phyloP scores from a whole-genome alignment of 1,140 invertebrate genomes.

The Papilio dardanus region DNA sequence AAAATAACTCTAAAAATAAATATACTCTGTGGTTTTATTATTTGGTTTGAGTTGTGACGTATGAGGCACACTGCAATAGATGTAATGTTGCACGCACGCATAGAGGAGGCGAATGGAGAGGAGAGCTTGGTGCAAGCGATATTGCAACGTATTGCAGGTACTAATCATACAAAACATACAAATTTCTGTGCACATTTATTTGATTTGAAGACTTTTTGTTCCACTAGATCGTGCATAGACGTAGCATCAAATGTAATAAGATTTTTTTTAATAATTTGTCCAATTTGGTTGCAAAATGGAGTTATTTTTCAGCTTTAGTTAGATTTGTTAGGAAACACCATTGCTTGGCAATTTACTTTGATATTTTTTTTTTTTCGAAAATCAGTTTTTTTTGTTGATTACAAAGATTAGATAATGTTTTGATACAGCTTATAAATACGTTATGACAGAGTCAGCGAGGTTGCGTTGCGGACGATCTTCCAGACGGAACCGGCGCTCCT shows the following conservation, averaged over 20 bases:
- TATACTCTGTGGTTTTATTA: not conserved
- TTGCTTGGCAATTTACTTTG: not conserved
- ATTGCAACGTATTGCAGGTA: conserved; percentile 75
- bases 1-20: not conserved
- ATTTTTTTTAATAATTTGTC: not conserved
- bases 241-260: not conserved
- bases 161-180: conserved; percentile 35
- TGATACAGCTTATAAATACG: not conserved
- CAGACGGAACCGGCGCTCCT: conserved; percentile 40
- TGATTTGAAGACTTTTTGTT: not conserved
- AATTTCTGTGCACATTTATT: not conserved
- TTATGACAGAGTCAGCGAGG: conserved; percentile 38
- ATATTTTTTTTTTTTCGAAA: not conserved
- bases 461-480: conserved; percentile 50
- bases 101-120: conserved; percentile 65
- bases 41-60: conserved; percentile 35
- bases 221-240: not conserved
- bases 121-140: conserved; percentile 72
- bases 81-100: conserved; percentile 60
- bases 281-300: not conserved
- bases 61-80: conserved; percentile 35
- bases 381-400: not conserved
- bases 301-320: not conserved
- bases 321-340: not conserved
- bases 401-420: not conserved